phyloP scores from a whole-genome alignment of 2,113 vertebrate species.

The Gracilinanus agilis region DNA sequence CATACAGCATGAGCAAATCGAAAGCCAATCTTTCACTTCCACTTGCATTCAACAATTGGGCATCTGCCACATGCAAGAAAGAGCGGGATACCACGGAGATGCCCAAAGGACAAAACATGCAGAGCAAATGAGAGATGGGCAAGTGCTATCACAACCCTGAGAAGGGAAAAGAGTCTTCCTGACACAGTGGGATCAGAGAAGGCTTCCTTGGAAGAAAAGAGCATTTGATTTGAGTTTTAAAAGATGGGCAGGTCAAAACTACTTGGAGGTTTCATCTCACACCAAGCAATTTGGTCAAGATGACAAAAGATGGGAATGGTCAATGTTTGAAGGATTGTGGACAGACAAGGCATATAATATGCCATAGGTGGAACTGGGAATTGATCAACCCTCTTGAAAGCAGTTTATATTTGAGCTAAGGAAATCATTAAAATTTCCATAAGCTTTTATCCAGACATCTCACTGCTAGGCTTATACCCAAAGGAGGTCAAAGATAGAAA shows the following conservation, averaged over 20 bases:
- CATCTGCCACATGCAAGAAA: not conserved
- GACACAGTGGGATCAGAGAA: not conserved
- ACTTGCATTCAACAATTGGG: not conserved
- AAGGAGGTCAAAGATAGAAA: not conserved
- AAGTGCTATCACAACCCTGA: not conserved
- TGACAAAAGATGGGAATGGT: not conserved
- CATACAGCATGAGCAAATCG: not conserved
- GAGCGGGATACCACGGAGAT: no score
- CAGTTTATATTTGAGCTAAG: not conserved
- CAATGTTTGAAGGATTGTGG: not conserved
- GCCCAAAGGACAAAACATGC: no score
- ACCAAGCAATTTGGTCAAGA: not conserved
- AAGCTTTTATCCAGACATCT: not conserved
- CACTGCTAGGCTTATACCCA: not conserved
- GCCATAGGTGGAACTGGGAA: not conserved
- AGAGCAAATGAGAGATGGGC: not conserved
- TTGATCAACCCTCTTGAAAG: not conserved
- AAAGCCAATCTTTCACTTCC: not conserved
- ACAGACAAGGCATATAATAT: not conserved
- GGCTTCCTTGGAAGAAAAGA: not conserved
- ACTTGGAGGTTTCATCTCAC: not conserved
- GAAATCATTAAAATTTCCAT: not conserved
- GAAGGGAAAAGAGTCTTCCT: not conserved
- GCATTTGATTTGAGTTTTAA: not conserved
- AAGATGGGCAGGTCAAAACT: not conserved